Conservation (phyloP, 2,888 invertebrate genomes). For the Oscheius sp. region DNA sequence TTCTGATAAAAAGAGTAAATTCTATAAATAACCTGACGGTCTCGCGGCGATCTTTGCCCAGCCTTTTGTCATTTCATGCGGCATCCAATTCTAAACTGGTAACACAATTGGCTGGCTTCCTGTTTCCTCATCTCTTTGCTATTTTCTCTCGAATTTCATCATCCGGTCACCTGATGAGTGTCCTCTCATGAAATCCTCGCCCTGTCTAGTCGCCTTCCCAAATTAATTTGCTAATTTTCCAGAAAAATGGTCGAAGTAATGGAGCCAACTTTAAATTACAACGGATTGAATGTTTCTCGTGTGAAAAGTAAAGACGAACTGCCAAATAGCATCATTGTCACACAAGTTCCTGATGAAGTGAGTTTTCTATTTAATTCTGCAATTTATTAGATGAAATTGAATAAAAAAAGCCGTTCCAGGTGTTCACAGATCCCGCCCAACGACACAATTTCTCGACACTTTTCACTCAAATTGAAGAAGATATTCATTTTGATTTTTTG, state of each 20-base stretch:
- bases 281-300: slow-evolving; percentile 15
- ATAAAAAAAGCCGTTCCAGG: slow-evolving; percentile 42
- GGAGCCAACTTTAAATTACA: slow-evolving; percentile 16
- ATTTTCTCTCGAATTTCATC: no score
- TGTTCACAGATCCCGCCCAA: slow-evolving; percentile 63
- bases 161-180: no score
- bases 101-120: no score
- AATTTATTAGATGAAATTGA: background rate
- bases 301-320: slow-evolving; percentile 64
- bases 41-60: no score
- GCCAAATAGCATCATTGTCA: slow-evolving; percentile 72
- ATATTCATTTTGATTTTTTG: slow-evolving; percentile 92
- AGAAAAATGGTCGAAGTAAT: slow-evolving; percentile 24
- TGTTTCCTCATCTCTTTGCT: no score
- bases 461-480: slow-evolving; percentile 85
- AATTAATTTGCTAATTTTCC: background rate
- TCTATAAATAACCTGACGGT: no score
- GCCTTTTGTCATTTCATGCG: no score
- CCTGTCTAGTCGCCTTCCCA: no score
- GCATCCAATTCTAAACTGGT: no score
- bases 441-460: slow-evolving; percentile 82
- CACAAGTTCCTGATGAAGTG: slow-evolving; percentile 62
- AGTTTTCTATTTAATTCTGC: slow-evolving; percentile 1
- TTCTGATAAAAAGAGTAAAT: no score
- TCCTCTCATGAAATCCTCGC: no score